Percentiles rank a stretch among this genome's conserved stretches.
phyloP scores from a whole-genome alignment of 1,140 invertebrate genomes.

The Tetramorium alpestre region DNA sequence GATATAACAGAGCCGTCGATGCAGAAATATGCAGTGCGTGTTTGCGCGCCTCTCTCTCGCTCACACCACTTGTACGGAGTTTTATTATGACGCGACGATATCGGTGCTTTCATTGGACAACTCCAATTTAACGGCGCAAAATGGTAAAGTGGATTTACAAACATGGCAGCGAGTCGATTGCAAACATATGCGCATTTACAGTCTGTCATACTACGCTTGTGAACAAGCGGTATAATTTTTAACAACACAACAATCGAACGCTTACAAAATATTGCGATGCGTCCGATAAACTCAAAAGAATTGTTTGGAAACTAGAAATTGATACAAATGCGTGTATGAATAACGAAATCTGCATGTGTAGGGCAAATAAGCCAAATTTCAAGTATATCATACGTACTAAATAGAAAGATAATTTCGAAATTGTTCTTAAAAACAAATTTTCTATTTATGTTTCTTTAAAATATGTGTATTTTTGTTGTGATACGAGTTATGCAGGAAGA shows the following conservation, averaged over 20 bases:
- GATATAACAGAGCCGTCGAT: background rate
- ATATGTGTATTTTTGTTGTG: background rate
- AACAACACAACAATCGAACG: constrained; percentile 19
- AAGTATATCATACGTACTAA: background rate
- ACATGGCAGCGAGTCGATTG: constrained; percentile 41
- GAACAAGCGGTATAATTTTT: constrained; percentile 41
- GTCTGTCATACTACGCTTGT: background rate
- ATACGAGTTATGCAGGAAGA: background rate
- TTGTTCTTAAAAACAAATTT: background rate
- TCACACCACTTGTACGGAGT: constrained; percentile 47
- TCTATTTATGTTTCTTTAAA: background rate
- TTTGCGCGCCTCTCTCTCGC: constrained; percentile 1
- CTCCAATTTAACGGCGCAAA: constrained; percentile 46
- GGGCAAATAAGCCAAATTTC: background rate
- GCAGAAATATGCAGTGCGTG: constrained; percentile 22
- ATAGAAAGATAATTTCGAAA: background rate
- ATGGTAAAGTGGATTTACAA: constrained; percentile 58
- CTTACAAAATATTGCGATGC: constrained; percentile 19
- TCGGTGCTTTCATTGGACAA: constrained; percentile 50
- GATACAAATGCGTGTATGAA: background rate
- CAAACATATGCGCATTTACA: constrained; percentile 45
- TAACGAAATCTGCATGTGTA: background rate
- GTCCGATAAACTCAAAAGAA: background rate
- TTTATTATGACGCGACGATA: constrained; percentile 51
- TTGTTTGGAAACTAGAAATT: constrained; percentile 1